phyloP scores from a whole-genome alignment of 2,797 vertebrate genomes.

The Chelmon rostratus region DNA sequence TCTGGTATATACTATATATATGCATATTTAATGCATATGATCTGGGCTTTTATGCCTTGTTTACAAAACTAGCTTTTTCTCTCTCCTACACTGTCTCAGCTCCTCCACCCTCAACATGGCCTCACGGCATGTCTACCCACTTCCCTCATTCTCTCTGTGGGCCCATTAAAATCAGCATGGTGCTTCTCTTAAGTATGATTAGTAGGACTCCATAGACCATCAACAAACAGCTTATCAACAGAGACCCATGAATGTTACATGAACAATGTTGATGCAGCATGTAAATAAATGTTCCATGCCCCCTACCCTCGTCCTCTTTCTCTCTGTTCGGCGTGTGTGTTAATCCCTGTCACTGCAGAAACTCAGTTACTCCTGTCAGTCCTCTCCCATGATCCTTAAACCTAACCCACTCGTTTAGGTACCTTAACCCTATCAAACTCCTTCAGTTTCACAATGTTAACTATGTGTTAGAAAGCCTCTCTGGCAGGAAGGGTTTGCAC shows the following conservation, averaged over 20 bases:
- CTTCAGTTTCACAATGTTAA: no score
- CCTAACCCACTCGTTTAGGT: no score
- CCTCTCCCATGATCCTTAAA: background rate
- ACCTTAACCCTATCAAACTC: no score
- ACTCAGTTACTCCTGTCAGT: constrained; percentile 13
- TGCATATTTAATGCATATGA: constrained; percentile 20
- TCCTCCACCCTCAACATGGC: background rate
- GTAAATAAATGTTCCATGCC: constrained; percentile 4
- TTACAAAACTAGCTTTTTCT: constrained; percentile 13
- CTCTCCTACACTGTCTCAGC: background rate
- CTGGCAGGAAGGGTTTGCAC: no score
- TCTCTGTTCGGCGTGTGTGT: background rate
- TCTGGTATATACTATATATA: background rate
- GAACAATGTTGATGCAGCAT: constrained; percentile 1
- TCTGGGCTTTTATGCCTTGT: constrained; percentile 14
- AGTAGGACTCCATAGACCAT: constrained; percentile 26
- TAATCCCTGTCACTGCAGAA: constrained; percentile 5
- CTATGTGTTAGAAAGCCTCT: no score
- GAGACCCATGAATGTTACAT: constrained; percentile 32
- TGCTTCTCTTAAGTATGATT: constrained; percentile 30
- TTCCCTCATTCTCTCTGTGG: constrained; percentile 23
- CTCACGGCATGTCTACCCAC: constrained; percentile 16
- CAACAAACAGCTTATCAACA: constrained; percentile 27
- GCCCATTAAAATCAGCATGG: constrained; percentile 52
- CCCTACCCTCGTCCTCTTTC: background rate